These are phyloP conservation scores for Heterodera filipjevi DNA, from an alignment of 2,888 invertebrate genomes.

Conservation along the genomic window DNA sequence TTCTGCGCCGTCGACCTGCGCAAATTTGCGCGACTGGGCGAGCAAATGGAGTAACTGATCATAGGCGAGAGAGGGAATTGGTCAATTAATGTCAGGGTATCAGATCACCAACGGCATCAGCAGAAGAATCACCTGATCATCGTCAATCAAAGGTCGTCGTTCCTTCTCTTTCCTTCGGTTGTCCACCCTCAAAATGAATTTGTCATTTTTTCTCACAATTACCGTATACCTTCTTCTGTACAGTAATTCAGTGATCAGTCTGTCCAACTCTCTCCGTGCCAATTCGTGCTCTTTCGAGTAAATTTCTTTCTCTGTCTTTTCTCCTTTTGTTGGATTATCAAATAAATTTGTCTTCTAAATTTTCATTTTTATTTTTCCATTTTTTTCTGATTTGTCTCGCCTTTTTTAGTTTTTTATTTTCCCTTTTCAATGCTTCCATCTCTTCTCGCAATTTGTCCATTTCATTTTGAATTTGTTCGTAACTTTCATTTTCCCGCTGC, in stretches of 20 bases:
- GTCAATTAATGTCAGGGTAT: background rate
- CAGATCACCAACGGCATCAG: background rate
- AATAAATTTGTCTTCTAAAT: background rate
- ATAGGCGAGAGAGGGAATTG: slow-evolving; percentile 5
- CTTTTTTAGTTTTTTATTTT: background rate
- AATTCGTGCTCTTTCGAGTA: slow-evolving; percentile 21
- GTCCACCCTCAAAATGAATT: background rate
- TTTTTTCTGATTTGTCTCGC: background rate
- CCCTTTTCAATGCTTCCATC: background rate
- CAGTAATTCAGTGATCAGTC: slow-evolving; percentile 15
- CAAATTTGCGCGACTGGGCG: slow-evolving; percentile 40
- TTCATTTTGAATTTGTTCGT: background rate
- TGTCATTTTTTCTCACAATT: background rate
- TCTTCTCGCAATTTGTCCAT: background rate
- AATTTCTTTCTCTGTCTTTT: background rate
- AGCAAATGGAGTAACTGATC: slow-evolving; percentile 32
- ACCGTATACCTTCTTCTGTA: slow-evolving; percentile 24
- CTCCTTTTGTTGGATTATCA: slow-evolving; percentile 19
- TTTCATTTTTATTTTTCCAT: background rate
- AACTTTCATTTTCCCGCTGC: background rate
- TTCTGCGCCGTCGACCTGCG: slow-evolving; percentile 66
- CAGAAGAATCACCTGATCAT: background rate
- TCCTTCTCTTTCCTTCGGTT: background rate
- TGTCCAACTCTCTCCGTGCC: slow-evolving; percentile 12
- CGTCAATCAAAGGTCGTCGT: background rate